Percentiles rank a stretch among this genome's conserved stretches.
phyloP scores from a whole-genome alignment of 2,888 invertebrate genomes.

The Nomada fucata region DNA sequence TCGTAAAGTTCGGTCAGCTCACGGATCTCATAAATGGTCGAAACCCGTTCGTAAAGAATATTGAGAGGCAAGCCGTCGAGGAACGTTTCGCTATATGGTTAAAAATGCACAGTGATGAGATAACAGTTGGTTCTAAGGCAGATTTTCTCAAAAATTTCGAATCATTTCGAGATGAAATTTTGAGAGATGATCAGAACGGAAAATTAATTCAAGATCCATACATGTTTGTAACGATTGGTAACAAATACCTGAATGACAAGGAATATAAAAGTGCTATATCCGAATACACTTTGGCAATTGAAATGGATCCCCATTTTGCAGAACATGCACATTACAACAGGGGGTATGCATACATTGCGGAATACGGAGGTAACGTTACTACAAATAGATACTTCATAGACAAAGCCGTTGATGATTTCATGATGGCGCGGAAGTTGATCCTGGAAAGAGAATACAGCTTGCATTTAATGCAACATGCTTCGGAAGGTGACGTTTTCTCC shows the following conservation, averaged over 20 bases:
- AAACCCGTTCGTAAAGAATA: neutral
- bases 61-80: neutral
- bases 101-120: neutral
- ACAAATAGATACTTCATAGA: too few species aligned
- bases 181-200: neutral
- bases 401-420: too few species aligned
- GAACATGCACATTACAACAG: too few species aligned
- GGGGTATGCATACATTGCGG: too few species aligned
- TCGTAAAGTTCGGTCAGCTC: neutral
- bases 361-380: too few species aligned
- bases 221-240: neutral
- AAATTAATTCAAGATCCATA: neutral
- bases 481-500: neutral
- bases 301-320: neutral
- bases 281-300: neutral
- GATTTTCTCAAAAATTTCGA: neutral
- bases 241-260: neutral
- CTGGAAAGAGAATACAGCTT: too few species aligned
- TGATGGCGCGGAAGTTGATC: too few species aligned
- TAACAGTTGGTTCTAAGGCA: neutral
- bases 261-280: neutral
- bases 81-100: neutral
- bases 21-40: neutral
- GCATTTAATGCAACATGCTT: neutral
- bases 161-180: neutral